Percentiles rank a stretch among this genome's conserved stretches.
Evolutionary conservation across 2,113 vertebrate species (phyloP).

Genomic region (Bubo blakistoni): DNA sequence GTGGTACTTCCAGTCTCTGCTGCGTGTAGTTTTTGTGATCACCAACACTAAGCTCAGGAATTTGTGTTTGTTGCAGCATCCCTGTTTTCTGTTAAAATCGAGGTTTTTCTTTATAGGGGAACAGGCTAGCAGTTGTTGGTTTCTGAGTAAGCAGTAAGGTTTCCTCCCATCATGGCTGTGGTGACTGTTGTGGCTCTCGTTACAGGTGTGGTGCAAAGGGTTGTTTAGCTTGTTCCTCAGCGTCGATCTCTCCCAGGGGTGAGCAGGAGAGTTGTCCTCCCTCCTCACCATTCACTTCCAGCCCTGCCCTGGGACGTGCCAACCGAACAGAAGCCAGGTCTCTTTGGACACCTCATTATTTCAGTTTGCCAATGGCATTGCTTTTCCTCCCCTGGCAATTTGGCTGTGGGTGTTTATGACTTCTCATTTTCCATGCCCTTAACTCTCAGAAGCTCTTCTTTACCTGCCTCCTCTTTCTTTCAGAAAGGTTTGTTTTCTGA

Average conservation of each 20-base stretch:
- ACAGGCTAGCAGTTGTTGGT: not conserved
- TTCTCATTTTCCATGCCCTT: conserved; percentile 26
- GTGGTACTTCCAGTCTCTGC: not conserved
- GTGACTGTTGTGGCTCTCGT: not conserved
- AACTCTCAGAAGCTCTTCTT: not conserved
- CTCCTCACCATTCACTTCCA: not conserved
- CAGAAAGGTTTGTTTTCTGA: not conserved
- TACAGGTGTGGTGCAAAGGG: not conserved
- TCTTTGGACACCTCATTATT: conserved; percentile 43
- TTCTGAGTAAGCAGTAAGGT: not conserved
- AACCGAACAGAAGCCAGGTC: not conserved
- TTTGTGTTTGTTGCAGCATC: not conserved
- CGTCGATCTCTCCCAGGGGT: not conserved
- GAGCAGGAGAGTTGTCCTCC: not conserved
- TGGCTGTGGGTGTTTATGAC: not conserved
- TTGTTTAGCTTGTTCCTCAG: not conserved
- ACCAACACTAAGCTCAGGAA: not conserved
- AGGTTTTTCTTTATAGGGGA: not conserved
- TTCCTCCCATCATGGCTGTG: not conserved
- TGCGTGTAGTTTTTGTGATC: not conserved
- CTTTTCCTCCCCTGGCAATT: conserved; percentile 21
- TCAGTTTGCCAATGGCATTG: not conserved
- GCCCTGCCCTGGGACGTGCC: not conserved
- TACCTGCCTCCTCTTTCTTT: not conserved
- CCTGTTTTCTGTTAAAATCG: not conserved